A percentile compares a stretch with the other conserved stretches of the same genome.
Conservation (phyloP, 2,888 invertebrate genomes). For the Acleris cristana region DNA sequence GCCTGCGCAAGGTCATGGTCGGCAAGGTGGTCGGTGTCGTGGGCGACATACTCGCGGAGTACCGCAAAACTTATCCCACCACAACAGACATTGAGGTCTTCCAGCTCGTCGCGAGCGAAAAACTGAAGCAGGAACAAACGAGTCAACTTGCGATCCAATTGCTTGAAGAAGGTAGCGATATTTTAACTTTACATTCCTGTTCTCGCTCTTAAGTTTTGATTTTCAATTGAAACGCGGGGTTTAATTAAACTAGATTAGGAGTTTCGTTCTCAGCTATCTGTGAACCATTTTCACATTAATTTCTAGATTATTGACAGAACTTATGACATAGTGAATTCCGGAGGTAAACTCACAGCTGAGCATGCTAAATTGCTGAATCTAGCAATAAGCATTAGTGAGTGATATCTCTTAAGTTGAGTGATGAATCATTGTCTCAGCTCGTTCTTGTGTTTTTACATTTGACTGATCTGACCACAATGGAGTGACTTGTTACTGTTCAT, state of each 20-base stretch:
- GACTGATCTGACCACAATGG: constrained; percentile 9
- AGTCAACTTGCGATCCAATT: constrained; percentile 39
- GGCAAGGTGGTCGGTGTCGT: constrained; percentile 55
- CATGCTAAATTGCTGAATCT: no score
- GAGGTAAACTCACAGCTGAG: constrained; percentile 1
- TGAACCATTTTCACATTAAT: neutral
- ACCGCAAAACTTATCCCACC: constrained; percentile 56
- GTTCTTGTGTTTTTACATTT: neutral
- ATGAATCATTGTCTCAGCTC: constrained; percentile 5
- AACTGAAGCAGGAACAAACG: constrained; percentile 34
- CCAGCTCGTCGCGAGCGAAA: constrained; percentile 47
- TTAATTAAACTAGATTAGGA: constrained; percentile 31
- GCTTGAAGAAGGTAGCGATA: constrained; percentile 51
- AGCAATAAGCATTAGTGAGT: constrained; percentile 8
- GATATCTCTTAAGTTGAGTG: constrained; percentile 9
- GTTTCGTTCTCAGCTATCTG: constrained; percentile 22
- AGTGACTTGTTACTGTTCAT: neutral
- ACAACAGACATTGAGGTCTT: constrained; percentile 60
- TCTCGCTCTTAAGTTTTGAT: constrained; percentile 15
- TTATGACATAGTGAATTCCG: constrained; percentile 1
- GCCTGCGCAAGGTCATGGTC: constrained; percentile 60
- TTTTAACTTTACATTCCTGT: constrained; percentile 41
- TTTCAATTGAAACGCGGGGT: constrained; percentile 19
- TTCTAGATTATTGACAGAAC: neutral
- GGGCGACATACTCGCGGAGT: constrained; percentile 50